Conservation (phyloP, 2,113 vertebrate species). For the Scomber colias region DNA sequence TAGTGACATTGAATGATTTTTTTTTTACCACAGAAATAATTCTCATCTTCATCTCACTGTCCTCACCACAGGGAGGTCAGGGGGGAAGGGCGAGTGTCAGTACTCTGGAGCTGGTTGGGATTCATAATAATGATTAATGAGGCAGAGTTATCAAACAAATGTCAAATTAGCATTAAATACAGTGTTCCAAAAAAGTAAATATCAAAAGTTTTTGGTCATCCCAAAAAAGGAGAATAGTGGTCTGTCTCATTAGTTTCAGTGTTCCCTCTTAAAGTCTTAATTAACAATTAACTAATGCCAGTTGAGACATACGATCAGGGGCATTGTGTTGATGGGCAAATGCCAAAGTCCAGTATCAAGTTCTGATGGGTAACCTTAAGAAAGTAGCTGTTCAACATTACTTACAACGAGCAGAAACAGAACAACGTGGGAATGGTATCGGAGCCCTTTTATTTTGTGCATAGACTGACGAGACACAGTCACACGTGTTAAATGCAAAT, state of each 20-base stretch:
- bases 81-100: background rate
- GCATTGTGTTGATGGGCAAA: background rate
- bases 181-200: background rate
- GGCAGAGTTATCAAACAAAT: background rate
- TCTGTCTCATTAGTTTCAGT: too few relatives aligned
- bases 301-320: background rate
- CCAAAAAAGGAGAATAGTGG: background rate
- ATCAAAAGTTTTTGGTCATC: background rate
- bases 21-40: background rate
- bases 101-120: background rate
- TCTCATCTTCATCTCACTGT: background rate
- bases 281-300: constrained; percentile 17
- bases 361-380: background rate
- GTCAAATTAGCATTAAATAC: constrained; percentile 1
- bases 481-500: background rate
- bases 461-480: background rate
- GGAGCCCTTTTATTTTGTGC: background rate
- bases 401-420: background rate
- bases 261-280: background rate
- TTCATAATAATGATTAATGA: background rate
- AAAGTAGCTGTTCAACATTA: background rate
- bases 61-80: background rate
- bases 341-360: background rate
- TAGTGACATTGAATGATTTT: background rate
- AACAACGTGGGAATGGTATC: background rate